These are phyloP conservation scores for Suncus etruscus DNA, from an alignment of 2,113 vertebrate genomes.

Conservation along the genomic window DNA sequence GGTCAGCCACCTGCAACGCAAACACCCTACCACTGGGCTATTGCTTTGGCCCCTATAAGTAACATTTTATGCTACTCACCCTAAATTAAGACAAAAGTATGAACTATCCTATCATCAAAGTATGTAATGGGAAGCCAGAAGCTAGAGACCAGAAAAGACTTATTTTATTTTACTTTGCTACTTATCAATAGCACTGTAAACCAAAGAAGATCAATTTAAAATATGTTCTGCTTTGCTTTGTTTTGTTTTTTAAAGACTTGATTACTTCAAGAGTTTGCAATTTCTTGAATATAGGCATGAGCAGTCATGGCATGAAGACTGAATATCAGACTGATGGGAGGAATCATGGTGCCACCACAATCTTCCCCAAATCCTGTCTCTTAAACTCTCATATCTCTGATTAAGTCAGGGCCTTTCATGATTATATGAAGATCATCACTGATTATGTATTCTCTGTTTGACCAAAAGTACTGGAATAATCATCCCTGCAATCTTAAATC, in stretches of 20 bases:
- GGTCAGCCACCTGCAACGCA: too few species aligned
- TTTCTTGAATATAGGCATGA: too few species aligned
- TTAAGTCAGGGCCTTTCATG: neutral
- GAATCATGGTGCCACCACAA: neutral
- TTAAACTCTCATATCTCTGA: neutral
- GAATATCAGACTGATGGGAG: neutral
- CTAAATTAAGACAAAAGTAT: neutral
- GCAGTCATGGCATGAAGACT: neutral
- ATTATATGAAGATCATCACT: neutral
- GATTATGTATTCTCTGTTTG: neutral
- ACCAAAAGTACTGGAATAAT: neutral
- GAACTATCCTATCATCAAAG: neutral
- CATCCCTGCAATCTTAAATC: neutral
- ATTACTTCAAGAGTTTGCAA: neutral
- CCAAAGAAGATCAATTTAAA: too few species aligned
- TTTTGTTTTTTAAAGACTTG: too few species aligned
- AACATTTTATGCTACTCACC: neutral
- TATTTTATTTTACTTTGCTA: neutral
- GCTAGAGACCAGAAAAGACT: slow-evolving; percentile 12
- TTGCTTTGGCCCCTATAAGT: too few species aligned
- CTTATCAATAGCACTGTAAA: neutral
- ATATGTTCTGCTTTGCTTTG: too few species aligned
- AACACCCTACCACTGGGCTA: too few species aligned
- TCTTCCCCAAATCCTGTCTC: accelerated
- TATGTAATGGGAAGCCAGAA: slow-evolving; percentile 61